Conservation (phyloP, 2,113 vertebrate species). For the Lycocorax pyrrhopterus region DNA sequence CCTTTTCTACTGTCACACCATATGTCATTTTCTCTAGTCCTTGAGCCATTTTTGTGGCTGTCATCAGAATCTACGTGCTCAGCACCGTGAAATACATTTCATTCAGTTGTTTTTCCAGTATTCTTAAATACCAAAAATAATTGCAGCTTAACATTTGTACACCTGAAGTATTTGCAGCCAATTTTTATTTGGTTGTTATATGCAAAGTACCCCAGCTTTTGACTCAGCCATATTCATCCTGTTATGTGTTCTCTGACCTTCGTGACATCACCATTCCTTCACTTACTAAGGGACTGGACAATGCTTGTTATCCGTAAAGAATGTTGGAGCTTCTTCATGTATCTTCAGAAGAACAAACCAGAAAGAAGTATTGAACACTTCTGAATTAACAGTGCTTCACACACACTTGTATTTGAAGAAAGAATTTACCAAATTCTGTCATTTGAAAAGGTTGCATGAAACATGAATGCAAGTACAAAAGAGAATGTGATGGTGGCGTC, state of each 20-base stretch:
- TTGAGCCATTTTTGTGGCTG: neutral
- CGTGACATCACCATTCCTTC: neutral
- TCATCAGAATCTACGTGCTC: neutral
- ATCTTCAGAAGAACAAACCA: neutral
- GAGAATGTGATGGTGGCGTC: neutral
- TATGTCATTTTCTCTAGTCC: neutral
- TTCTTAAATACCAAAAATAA: neutral
- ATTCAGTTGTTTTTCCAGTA: neutral
- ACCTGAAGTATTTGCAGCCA: neutral
- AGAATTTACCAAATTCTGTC: neutral
- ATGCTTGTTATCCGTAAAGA: neutral
- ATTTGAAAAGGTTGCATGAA: neutral
- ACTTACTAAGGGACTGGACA: neutral
- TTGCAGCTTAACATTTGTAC: neutral
- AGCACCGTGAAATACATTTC: neutral
- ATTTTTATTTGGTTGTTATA: neutral
- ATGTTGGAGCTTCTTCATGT: neutral
- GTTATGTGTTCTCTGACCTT: neutral
- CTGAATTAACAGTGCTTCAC: neutral
- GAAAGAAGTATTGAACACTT: neutral
- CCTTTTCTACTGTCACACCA: neutral
- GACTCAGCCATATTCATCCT: neutral
- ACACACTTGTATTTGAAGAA: neutral
- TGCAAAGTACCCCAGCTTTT: neutral
- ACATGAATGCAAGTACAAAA: neutral